Conservation (phyloP, 2,113 vertebrate genomes). For the Colistium nudipinnis region DNA sequence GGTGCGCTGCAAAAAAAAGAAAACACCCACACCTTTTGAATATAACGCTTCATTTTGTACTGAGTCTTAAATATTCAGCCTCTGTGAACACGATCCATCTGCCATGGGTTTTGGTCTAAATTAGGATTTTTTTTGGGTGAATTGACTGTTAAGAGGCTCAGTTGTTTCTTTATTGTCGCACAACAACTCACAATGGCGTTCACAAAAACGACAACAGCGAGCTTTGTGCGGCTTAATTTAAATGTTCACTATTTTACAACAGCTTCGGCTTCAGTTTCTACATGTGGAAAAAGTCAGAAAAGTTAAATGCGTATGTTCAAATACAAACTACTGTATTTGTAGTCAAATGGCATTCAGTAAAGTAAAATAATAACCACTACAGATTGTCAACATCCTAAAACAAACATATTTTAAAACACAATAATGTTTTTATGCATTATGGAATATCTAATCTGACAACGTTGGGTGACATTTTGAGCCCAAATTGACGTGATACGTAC, state of each 20-base stretch:
- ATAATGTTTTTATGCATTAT: too few species aligned
- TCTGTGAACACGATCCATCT: not conserved
- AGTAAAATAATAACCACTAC: too few species aligned
- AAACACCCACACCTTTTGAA: not conserved
- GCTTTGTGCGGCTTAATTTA: not conserved
- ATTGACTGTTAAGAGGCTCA: not conserved
- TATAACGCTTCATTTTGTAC: constrained; percentile 19
- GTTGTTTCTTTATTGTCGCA: not conserved
- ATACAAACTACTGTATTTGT: too few species aligned
- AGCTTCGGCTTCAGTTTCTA: constrained; percentile 4
- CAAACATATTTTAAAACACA: too few species aligned
- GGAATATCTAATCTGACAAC: too few species aligned
- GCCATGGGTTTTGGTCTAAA: constrained; percentile 7
- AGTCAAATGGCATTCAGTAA: too few species aligned
- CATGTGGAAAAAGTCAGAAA: too few species aligned
- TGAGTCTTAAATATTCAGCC: constrained; percentile 14
- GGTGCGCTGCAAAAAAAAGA: constrained; percentile 2
- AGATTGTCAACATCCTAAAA: too few species aligned
- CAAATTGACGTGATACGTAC: not conserved
- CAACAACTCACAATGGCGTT: too few species aligned
- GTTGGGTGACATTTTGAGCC: too few species aligned
- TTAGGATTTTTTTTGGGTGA: constrained; percentile 1
- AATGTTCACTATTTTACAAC: not conserved
- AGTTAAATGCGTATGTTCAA: not conserved
- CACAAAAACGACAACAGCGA: not conserved